Base-by-base conservation (phyloP, 2,888 invertebrate species). In the Steromphala cineraria region DNA sequence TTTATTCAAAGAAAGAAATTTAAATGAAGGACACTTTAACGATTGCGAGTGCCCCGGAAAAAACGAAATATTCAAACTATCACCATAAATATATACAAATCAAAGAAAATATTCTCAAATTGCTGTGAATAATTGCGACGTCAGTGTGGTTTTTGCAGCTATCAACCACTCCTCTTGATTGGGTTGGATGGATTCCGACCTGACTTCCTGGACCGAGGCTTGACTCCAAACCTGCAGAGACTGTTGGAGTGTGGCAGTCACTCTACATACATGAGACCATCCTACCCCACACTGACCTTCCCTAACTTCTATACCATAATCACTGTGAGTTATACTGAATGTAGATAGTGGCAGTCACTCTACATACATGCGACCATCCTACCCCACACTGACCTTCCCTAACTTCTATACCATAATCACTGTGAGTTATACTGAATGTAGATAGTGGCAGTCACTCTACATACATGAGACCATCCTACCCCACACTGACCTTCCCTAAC, bases 341-440 rank as follows among this genome's bases (percentile, higher is more conserved):
- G 24, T 31, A n/a, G n/a, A n/a, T n/a, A n/a, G 17, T 46, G 31
- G 40, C 53, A 19, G 53, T 62, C 28, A 55, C 55, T 71, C 2
- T 4, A 36, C 36, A 36, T 89, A 87, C 83, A 88, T 92, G 89
- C 84, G 89, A 77, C 86, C 91, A 28, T 87, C 89, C 46, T 92
- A 89, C 82, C 91, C 92, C 7, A 88, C 90, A 15, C 82, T 89
- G 55, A 92, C 92, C 21, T 90, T 91, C 83, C 91, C 92, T 13
- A 92, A 92, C 82, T 91, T 91, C 82, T 91, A 91, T 84, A 86
- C 90, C 40, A 89, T 91, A 17, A 89, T 88, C 36, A 91, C 92
- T 17, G 91, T 91, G 83, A 82, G 89, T 82, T n/a, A 10, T 19
- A 52, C 19, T 52, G 62, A n/a, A 0, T 31, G 24, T 31, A n/a